Base-by-base conservation (phyloP, 2,113 vertebrate species). In the Nicator chloris region DNA sequence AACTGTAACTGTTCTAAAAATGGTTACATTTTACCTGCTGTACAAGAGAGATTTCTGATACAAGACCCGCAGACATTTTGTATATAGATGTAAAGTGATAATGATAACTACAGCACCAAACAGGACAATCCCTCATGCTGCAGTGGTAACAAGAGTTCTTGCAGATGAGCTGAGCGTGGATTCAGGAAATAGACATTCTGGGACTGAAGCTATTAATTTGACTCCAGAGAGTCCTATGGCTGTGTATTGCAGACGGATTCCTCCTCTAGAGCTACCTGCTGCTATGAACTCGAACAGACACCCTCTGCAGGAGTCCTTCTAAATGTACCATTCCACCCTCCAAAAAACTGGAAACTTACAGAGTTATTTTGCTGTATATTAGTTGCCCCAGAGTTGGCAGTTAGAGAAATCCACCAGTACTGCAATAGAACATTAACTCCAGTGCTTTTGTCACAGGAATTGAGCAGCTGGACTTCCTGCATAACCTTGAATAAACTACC, bases 41-140 rank as follows among this genome's bases (percentile, higher is more conserved):
- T 53, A 65, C 31, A 77, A 61, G 19, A 86, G 17, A 9, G 6
- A 17, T 64, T 94, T 93, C 40, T 82, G 88, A 94, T 90, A 79
- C 10, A 31, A 93, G 56, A 45, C 33, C 35, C 30, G 35, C 1
- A 9, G 24, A 57, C 13, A 40, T 59, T 65, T 53, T 53, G 8
- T 49, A 39, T 37, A 45, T 7, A 59, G 28, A 42, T 70, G 35
- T 54, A 64, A 85, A 71, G 61, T 10, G 30, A 54, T 42, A 47
- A 30, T 4, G 1, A 3, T 44, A 76, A 83, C 7, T 24, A 28
- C 30, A 90, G 33, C 33, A 76, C 18, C 0, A 0, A 61, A 44
- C 16, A 63, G 37, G 47, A 70, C 40, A 65, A 51, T 71, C 65
- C 23, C 42, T 5, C 0, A 0, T 40, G 40, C 82, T 83, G 72